phyloP scores from a whole-genome alignment of 2,113 vertebrate genomes.

The Tiliqua scincoides region DNA sequence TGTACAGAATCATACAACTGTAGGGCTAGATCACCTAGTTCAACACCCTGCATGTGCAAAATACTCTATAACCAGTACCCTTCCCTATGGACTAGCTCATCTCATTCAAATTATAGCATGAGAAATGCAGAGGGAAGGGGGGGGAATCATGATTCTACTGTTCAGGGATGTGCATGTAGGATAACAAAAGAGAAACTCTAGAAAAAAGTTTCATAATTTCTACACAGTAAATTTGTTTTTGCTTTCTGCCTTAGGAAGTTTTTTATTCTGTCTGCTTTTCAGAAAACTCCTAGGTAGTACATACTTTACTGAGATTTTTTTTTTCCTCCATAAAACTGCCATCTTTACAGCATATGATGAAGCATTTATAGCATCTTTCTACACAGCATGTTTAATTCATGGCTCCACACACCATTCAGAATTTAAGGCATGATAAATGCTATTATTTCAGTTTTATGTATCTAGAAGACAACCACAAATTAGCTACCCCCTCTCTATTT shows the following conservation, averaged over 20 bases:
- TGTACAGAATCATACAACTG: background rate
- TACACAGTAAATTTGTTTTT: background rate
- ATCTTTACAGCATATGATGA: background rate
- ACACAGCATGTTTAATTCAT: background rate
- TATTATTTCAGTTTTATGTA: background rate
- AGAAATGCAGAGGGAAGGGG: background rate
- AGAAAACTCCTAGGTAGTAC: background rate
- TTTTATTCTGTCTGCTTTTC: constrained; percentile 9
- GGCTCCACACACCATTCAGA: background rate
- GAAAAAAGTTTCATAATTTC: constrained; percentile 18
- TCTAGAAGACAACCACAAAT: background rate
- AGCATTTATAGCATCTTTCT: fast-evolving
- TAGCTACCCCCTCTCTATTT: background rate
- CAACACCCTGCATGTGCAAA: background rate
- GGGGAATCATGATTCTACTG: background rate
- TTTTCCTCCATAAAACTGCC: background rate
- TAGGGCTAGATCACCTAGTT: background rate
- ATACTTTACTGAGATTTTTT: background rate
- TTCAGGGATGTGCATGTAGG: background rate
- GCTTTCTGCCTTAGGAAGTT: fast-evolving
- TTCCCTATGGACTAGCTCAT: background rate
- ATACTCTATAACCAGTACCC: background rate
- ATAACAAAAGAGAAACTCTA: constrained; percentile 1
- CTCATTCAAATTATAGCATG: background rate
- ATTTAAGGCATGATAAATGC: background rate